These are phyloP conservation scores for Chelidonichthys spinosus DNA, from an alignment of 2,797 vertebrate genomes.

Conservation along the genomic window DNA sequence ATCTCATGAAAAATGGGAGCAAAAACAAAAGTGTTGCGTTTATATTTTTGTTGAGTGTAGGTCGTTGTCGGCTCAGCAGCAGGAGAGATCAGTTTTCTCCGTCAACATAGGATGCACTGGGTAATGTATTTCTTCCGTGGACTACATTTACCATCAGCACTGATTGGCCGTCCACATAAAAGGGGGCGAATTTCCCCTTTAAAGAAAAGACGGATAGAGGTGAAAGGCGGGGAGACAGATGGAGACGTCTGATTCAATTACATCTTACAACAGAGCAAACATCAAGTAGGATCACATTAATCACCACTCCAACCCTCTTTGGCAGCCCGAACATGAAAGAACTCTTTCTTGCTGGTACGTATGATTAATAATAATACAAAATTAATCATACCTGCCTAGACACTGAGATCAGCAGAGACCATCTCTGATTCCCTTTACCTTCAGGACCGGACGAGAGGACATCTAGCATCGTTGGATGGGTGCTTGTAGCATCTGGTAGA, in stretches of 20 bases:
- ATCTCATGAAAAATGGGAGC: too few relatives aligned
- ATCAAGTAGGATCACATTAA: background rate
- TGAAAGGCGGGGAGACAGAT: conserved; percentile 8
- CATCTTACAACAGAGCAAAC: conserved; percentile 16
- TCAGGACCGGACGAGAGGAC: background rate
- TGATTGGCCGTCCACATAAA: too few relatives aligned
- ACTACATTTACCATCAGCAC: too few relatives aligned
- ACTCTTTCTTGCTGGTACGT: background rate
- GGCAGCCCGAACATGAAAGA: conserved; percentile 1
- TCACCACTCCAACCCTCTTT: background rate
- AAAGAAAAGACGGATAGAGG: conserved; percentile 7
- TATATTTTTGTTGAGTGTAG: too few relatives aligned
- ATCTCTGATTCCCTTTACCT: background rate
- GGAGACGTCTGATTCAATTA: conserved; percentile 23
- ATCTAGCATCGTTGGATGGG: conserved; percentile 18
- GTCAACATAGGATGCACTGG: too few relatives aligned
- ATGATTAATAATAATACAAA: background rate
- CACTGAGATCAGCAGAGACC: background rate
- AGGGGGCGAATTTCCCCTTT: background rate
- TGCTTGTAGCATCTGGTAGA: conserved; percentile 19
- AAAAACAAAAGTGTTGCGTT: too few relatives aligned
- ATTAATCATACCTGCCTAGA: too few relatives aligned
- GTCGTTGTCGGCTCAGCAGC: too few relatives aligned
- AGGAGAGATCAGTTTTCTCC: too few relatives aligned
- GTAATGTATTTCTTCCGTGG: too few relatives aligned